phyloP scores from a whole-genome alignment of 2,888 invertebrate genomes.

The Apodemia mormo region DNA sequence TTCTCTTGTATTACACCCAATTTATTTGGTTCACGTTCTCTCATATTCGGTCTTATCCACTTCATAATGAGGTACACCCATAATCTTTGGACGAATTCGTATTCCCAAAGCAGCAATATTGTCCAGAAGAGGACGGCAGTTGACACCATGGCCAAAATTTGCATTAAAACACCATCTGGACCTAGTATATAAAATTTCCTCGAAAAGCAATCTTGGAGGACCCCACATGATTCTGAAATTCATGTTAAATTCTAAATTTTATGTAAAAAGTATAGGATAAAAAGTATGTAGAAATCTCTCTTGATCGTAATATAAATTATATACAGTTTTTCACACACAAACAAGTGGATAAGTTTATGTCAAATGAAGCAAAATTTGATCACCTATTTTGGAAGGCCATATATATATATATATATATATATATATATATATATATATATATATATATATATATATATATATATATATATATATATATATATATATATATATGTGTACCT shows the following conservation, averaged over 20 bases:
- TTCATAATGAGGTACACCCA: conserved; percentile 38
- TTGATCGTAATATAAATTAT: too few species aligned
- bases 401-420: too few species aligned
- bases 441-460: too few species aligned
- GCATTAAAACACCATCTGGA: conserved; percentile 49
- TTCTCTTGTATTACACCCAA: conserved; percentile 47
- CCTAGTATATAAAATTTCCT: conserved; percentile 49
- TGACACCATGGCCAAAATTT: conserved; percentile 49
- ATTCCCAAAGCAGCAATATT: conserved; percentile 58
- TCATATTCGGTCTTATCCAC: conserved; percentile 35
- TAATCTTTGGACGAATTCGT: conserved; percentile 48
- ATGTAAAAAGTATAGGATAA: too few species aligned
- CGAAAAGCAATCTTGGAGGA: conserved; percentile 60
- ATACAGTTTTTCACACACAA: too few species aligned
- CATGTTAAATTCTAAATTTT: neutral
- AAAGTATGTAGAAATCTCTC: too few species aligned
- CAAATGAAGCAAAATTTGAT: too few species aligned
- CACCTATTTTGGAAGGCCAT: too few species aligned
- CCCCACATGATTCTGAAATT: conserved; percentile 62
- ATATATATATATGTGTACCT: too few species aligned
- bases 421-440: too few species aligned
- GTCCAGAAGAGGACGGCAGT: conserved; percentile 47
- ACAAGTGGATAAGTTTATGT: too few species aligned
- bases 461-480: too few species aligned
- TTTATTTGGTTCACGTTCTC: conserved; percentile 22